Percentiles rank a stretch among this genome's conserved stretches.
These are phyloP conservation scores for Chrysopilus asiliformis DNA, from an alignment of 2,888 invertebrate genomes.

Conservation along the genomic window DNA sequence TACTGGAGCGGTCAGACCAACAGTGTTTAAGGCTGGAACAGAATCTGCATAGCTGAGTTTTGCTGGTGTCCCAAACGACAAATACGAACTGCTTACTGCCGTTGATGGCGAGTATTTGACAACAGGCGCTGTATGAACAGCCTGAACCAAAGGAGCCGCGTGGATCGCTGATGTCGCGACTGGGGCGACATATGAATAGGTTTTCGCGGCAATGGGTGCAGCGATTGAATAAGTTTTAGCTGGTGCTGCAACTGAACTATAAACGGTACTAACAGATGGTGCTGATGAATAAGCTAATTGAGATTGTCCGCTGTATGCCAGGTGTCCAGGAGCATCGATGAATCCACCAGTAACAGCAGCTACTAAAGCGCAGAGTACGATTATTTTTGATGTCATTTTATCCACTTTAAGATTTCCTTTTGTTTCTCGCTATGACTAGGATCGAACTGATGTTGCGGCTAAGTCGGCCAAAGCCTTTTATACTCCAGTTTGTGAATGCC, in stretches of 20 bases:
- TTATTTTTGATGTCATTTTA: constrained; percentile 36
- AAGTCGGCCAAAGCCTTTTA: too few species aligned
- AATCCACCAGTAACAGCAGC: constrained; percentile 7
- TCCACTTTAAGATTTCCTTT: background rate
- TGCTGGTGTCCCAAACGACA: constrained; percentile 5
- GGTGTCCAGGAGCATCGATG: background rate
- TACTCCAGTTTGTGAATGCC: too few species aligned
- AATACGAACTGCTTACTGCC: constrained; percentile 13
- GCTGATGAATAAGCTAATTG: constrained; percentile 12
- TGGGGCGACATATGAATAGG: constrained; percentile 23
- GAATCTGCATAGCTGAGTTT: too few species aligned
- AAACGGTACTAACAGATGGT: constrained; percentile 12
- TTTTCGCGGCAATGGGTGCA: constrained; percentile 25
- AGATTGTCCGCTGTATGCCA: constrained; percentile 1
- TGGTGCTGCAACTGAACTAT: constrained; percentile 9
- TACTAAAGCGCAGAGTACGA: constrained; percentile 33
- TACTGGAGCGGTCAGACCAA: too few species aligned
- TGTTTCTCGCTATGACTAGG: background rate
- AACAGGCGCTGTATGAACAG: too few species aligned
- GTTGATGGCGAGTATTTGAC: constrained; percentile 12
- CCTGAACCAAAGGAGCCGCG: background rate
- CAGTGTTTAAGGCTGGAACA: constrained; percentile 19
- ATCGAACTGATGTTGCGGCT: background rate
- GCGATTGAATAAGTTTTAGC: constrained; percentile 17
- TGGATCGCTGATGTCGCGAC: constrained; percentile 20